Base-by-base conservation (phyloP, 2,888 invertebrate species). In the Cyclophora albipunctata region DNA sequence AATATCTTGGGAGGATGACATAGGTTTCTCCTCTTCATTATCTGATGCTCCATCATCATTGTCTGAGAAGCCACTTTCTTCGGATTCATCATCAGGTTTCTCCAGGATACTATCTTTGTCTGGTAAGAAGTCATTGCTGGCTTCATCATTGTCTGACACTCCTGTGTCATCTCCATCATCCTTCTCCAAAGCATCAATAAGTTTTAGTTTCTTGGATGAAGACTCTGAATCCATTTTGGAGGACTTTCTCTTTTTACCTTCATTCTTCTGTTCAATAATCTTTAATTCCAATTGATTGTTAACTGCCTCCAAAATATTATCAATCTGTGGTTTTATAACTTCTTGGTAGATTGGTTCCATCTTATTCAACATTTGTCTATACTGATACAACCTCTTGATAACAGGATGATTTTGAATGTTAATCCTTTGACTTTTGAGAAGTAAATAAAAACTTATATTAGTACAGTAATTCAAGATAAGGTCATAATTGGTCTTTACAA, bases 331-430 rank as follows among this genome's bases (percentile, higher is more conserved):
- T 64, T 92, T 90, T 40, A 94, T 89, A 3, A 93, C 84, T 68
- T 93, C 90, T 51, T 91, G 89, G 76, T 93, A 95, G 49, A 92
- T 90, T 5, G 92, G 90, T 59, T 93, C 92, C 59, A 96, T 81
- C 84, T 96, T 92, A 56, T 92, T 90, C 45, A 96, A 81, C 65
- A 96, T 87, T 75, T 95, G 91, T 55, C 93, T 91, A 67, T 95
- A 94, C 71, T 96, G 95, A 53, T 94, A 93, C 48, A 98, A 86
- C 56, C 96, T 90, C 73, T 95, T 95, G 44, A 96, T 91, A 7
- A 98, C 92, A n/a, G 98, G 98, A 89, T 99, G 98, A 63, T 93
- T 93, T 66, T 93, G 91, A 34, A 95, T 90, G 49, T 91, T 90
- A 34, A 90, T 82, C 64, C 92, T 92, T 69, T 93, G 93, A 49